Evolutionary conservation across 1,140 invertebrate genomes (phyloP).

Genomic region (Patella vulgata): DNA sequence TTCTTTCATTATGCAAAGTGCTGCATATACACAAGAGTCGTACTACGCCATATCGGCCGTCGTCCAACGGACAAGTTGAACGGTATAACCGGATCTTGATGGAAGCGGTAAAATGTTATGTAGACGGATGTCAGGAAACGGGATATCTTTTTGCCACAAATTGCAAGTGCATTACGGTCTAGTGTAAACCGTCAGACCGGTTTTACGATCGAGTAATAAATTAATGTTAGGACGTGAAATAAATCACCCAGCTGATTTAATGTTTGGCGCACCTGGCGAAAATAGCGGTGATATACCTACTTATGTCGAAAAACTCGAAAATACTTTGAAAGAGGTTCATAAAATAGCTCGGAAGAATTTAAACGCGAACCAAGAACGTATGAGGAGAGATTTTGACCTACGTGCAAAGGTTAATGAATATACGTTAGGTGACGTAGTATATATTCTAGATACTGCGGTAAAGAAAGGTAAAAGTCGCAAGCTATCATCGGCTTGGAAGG

Average conservation of each 20-base stretch:
- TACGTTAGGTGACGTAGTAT: too few species aligned
- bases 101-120: slow-evolving; percentile 16
- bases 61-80: slow-evolving; percentile 21
- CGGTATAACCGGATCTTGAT: slow-evolving; percentile 19
- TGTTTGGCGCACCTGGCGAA: too few species aligned
- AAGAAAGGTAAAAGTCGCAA: too few species aligned
- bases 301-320: too few species aligned
- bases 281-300: too few species aligned
- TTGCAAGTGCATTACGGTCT: slow-evolving; percentile 13
- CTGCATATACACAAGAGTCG: slow-evolving; percentile 23
- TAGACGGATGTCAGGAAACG: slow-evolving; percentile 5
- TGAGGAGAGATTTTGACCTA: too few species aligned
- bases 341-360: too few species aligned
- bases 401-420: too few species aligned
- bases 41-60: slow-evolving; percentile 19
- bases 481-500: too few species aligned
- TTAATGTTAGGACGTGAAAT: slow-evolving; percentile 32
- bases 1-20: slow-evolving; percentile 7
- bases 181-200: slow-evolving; percentile 17
- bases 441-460: too few species aligned
- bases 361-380: too few species aligned
- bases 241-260: slow-evolving; percentile 20
- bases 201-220: slow-evolving; percentile 20
- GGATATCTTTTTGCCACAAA: slow-evolving; percentile 8
- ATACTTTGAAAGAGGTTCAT: too few species aligned